Base-by-base conservation (phyloP, 2,888 invertebrate species). In the Pogonocherus hispidulus region DNA sequence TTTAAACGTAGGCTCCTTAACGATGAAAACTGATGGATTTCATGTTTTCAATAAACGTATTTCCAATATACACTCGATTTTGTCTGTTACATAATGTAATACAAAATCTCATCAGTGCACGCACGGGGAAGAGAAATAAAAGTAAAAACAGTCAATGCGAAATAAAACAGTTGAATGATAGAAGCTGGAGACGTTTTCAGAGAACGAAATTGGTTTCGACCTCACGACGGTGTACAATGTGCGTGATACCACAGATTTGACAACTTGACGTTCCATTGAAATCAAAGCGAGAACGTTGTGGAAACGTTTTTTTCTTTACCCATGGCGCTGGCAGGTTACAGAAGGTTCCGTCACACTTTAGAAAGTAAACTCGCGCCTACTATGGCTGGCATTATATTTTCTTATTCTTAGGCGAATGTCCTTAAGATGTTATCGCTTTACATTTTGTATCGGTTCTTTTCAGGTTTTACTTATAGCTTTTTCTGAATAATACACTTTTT, bases 191-290 rank as follows among this genome's bases (percentile, higher is more conserved):
- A 66, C 66, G 63, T 70, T 67, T 70, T 64, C 59, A 59, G 62
- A n/a, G 60, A 51, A 49, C 62, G 51, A 67, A 70, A 73, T 76
- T 74, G 71, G 69, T 66, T 74, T 73, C 67, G 68, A 72, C 72
- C 69, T 69, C 68, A 70, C 67, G 67, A 66, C 72, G 49, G 68
- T 49, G 67, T 59, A 71, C 69, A 74, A 71, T 74, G 71, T 76
- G 70, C 67, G 66, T 72, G 69, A 76, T 76, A 76, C 70, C 65
- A 49, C 71, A 65, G 57, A 57, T 57, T 57, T 57, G 57, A 81
- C 79, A 80, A 79, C 79, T 80, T 80, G 80, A 80, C 79, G 78
- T 80, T 76, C 78, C 78, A 81, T 79, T 80, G 79, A 80, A 80
- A 81, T 57, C 57, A 57, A 57, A 57, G 57, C 27, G 57, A 57